Evolutionary conservation across 2,113 vertebrate genomes (phyloP).

Genomic region (Gobio gobio): DNA sequence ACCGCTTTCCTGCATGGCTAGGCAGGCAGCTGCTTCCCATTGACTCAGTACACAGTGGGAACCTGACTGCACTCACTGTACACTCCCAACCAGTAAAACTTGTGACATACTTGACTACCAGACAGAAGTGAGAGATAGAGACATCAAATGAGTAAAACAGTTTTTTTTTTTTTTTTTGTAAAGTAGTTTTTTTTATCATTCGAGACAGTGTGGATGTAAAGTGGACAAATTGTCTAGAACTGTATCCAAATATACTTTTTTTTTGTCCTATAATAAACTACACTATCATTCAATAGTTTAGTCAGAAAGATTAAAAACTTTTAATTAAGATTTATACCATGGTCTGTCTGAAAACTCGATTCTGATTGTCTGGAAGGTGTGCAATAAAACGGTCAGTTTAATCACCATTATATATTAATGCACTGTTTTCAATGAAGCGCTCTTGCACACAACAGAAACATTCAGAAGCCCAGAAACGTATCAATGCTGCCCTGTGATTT

Average conservation of each 20-base stretch:
- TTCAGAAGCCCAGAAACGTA: too few relatives aligned
- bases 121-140: conserved; percentile 63
- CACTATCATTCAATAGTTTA: not conserved
- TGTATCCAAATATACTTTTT: not conserved
- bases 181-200: not conserved
- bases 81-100: conserved; percentile 28
- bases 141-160: conserved; percentile 11
- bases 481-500: too few relatives aligned
- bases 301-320: not conserved
- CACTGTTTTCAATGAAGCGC: too few relatives aligned
- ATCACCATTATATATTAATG: too few relatives aligned
- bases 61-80: conserved; percentile 74
- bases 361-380: too few relatives aligned
- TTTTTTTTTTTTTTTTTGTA: not conserved
- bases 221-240: not conserved
- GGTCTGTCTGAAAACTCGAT: too few relatives aligned
- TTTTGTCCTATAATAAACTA: not conserved
- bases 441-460: too few relatives aligned
- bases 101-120: conserved; percentile 82
- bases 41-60: conserved; percentile 86
- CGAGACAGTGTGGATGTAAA: not conserved
- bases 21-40: conserved; percentile 93
- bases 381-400: too few relatives aligned
- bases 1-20: conserved; percentile 80
- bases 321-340: not conserved